These are phyloP conservation scores for Homalodisca vitripennis DNA, from an alignment of 1,140 invertebrate genomes.

Conservation along the genomic window DNA sequence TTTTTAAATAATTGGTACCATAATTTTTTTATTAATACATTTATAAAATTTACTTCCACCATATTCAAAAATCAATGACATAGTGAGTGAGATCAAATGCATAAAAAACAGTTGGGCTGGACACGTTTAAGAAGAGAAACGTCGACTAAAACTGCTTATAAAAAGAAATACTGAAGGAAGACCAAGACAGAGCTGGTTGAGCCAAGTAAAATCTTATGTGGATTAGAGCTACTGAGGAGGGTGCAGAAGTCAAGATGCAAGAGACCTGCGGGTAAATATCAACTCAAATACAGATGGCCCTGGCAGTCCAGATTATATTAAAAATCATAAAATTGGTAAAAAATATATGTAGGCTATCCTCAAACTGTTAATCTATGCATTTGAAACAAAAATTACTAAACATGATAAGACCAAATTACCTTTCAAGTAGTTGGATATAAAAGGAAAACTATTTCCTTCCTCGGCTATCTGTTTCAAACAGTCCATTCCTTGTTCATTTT, in stretches of 20 bases:
- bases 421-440: not conserved
- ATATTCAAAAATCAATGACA: not conserved
- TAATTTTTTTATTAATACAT: not conserved
- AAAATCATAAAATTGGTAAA: not conserved
- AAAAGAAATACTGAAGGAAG: no score
- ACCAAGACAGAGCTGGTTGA: no score
- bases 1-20: not conserved
- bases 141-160: no score
- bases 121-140: no score
- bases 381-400: not conserved
- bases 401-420: not conserved
- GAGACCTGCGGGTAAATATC: not conserved
- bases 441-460: not conserved
- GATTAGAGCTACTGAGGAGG: no score
- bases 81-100: no score
- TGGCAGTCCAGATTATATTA: not conserved
- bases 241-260: no score
- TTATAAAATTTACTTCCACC: not conserved
- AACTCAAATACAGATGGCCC: not conserved
- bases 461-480: constrained; percentile 1
- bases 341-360: no score
- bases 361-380: not conserved
- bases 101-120: no score
- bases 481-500: not conserved
- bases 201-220: no score